Base-by-base conservation (phyloP, 2,113 vertebrate genomes). In the Osmerus mordax region DNA sequence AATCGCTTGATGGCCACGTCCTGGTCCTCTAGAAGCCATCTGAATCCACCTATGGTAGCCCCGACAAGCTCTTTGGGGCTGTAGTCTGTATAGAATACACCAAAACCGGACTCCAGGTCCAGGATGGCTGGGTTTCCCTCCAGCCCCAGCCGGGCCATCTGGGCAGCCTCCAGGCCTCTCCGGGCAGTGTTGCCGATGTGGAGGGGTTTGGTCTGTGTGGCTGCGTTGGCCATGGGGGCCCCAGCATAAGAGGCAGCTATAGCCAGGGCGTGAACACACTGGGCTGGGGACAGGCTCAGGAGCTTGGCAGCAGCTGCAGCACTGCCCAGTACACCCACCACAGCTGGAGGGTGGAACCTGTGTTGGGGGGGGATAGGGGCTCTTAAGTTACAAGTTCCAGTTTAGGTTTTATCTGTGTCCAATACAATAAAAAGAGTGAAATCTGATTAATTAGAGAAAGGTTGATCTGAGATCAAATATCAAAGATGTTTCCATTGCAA, bases 301-400 rank as follows among this genome's bases (percentile, higher is more conserved):
- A 98, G 88, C 86, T 96, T 97, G 25, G 96, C 93, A 0, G 93
- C 90, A 7, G 96, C 94, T 14, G 95, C 96, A 0, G 96, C 91
- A 14, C 95, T 97, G 1, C 97, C 97, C 93, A 98, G 91, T 7
- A 95, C 94, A 14, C 97, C 97, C 0, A 97, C 95, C 28, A 98
- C 93, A 0, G 94, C 91, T 0, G 96, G 97, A 6, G 96, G 97
- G 74, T 99, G 97, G 84, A 99, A 99, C 79, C 96, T 99, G 88
- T 47, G 41, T 47, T 5, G 41, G 41, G 41, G 7, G 7, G 41
- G 41, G 41, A 47, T 36, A 36, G 32, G 32, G 32, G 7, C 32
- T 36, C 32, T 36, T 36, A 36, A 36, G 4, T 36, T 36, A 36
- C 6, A 36, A 8, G 63, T 41, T n/a, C 3, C 18, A n/a, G 28